Evolutionary conservation across 2,113 vertebrate species (phyloP).

Genomic region (Crotalus viridis): DNA sequence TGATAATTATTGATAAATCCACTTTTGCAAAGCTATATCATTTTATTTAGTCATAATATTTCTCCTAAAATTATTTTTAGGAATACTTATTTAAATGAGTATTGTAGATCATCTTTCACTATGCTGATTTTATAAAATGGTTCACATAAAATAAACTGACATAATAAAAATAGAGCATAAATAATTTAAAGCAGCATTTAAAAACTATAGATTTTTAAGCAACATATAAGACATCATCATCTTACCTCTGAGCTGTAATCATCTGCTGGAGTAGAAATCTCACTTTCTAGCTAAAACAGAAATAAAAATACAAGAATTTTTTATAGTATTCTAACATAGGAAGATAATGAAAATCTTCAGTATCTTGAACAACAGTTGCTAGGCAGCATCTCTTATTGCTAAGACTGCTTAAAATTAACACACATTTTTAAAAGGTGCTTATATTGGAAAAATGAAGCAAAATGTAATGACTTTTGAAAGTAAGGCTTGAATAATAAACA

Average conservation of each 20-base stretch:
- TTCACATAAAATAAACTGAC: not conserved
- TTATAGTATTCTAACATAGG: slow-evolving; percentile 34
- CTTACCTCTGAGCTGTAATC: slow-evolving; percentile 97
- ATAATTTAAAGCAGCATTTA: not conserved
- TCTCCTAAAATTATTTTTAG: not conserved
- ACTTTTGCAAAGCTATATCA: not conserved
- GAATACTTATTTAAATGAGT: not conserved
- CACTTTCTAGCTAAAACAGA: slow-evolving; percentile 87
- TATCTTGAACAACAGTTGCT: not conserved
- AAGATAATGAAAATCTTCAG: not conserved
- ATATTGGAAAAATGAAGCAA: not conserved
- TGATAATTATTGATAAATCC: not conserved
- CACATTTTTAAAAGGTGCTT: not conserved
- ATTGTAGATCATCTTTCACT: not conserved
- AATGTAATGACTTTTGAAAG: not conserved
- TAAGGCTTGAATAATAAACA: not conserved
- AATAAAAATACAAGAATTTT: slow-evolving; percentile 54
- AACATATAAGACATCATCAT: not conserved
- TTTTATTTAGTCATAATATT: not conserved
- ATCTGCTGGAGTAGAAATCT: slow-evolving; percentile 90
- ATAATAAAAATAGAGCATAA: not conserved
- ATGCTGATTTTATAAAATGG: no score
- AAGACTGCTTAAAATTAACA: not conserved
- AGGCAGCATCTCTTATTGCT: not conserved
- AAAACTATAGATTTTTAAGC: not conserved